Evolutionary conservation across 2,888 invertebrate genomes (phyloP).

Genomic region (Drosophila prolongata): DNA sequence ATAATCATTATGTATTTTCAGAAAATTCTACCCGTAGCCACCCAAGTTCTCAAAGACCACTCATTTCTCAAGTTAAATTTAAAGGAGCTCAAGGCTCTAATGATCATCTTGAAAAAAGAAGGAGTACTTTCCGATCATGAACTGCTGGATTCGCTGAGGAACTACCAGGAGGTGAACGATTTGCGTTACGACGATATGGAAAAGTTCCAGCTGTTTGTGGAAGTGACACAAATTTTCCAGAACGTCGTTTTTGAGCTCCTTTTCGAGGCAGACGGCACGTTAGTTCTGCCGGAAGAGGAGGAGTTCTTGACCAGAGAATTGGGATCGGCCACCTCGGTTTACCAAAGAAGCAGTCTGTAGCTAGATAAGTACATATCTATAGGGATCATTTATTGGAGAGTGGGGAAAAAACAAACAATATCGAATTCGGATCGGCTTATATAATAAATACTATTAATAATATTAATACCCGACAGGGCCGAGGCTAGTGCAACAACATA

Average conservation of each 20-base stretch:
- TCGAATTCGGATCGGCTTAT: slow-evolving; percentile 45
- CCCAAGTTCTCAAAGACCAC: slow-evolving; percentile 42
- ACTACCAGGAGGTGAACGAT: slow-evolving; percentile 55
- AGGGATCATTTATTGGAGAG: slow-evolving; percentile 37
- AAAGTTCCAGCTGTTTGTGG: slow-evolving; percentile 53
- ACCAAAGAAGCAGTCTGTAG: neutral
- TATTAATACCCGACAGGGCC: slow-evolving; percentile 42
- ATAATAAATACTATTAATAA: slow-evolving; percentile 40
- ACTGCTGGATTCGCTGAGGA: slow-evolving; percentile 45
- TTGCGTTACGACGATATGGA: slow-evolving; percentile 52
- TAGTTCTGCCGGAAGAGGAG: slow-evolving; percentile 13
- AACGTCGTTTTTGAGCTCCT: slow-evolving; percentile 43
- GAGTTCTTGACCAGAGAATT: neutral
- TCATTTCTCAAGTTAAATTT: slow-evolving; percentile 48
- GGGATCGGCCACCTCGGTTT: neutral
- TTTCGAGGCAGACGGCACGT: slow-evolving; percentile 54
- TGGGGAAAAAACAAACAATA: slow-evolving; percentile 21
- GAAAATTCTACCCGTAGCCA: slow-evolving; percentile 53
- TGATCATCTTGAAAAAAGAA: slow-evolving; percentile 43
- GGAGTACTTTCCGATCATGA: slow-evolving; percentile 21
- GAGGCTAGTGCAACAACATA: slow-evolving; percentile 49
- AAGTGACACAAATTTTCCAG: slow-evolving; percentile 47
- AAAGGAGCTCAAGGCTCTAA: slow-evolving; percentile 48
- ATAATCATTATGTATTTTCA: slow-evolving; percentile 4
- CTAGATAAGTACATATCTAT: slow-evolving; percentile 4